Conservation (phyloP, 2,797 vertebrate species). For the Gymnopithys bicolor region DNA sequence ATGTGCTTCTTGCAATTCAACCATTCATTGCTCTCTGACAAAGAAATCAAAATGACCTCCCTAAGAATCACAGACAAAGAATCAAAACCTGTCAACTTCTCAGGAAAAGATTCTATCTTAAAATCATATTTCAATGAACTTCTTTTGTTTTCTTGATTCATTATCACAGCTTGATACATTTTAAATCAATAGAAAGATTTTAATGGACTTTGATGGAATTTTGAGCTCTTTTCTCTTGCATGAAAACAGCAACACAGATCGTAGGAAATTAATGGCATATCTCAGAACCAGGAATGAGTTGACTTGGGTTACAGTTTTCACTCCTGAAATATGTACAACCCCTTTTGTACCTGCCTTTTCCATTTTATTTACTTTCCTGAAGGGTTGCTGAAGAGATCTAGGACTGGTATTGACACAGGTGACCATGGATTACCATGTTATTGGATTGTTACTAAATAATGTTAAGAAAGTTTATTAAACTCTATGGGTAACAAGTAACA, state of each 20-base stretch:
- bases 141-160: neutral
- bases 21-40: neutral
- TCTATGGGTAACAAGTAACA: neutral
- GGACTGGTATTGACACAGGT: neutral
- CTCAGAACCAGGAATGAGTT: neutral
- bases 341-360: neutral
- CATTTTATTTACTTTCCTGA: neutral
- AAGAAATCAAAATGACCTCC: constrained; percentile 21
- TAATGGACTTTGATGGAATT: neutral
- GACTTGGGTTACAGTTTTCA: neutral
- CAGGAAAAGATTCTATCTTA: neutral
- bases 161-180: neutral
- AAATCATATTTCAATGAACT: neutral
- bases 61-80: constrained; percentile 11
- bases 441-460: neutral
- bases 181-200: neutral
- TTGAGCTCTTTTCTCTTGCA: neutral
- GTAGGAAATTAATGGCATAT: neutral
- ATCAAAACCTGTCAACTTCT: neutral
- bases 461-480: neutral
- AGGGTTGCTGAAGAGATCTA: neutral
- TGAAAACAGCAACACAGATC: neutral
- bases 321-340: neutral
- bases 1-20: neutral
- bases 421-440: neutral